These are phyloP conservation scores for Sipunculus nudus DNA, from an alignment of 2,888 invertebrate genomes.

Conservation along the genomic window DNA sequence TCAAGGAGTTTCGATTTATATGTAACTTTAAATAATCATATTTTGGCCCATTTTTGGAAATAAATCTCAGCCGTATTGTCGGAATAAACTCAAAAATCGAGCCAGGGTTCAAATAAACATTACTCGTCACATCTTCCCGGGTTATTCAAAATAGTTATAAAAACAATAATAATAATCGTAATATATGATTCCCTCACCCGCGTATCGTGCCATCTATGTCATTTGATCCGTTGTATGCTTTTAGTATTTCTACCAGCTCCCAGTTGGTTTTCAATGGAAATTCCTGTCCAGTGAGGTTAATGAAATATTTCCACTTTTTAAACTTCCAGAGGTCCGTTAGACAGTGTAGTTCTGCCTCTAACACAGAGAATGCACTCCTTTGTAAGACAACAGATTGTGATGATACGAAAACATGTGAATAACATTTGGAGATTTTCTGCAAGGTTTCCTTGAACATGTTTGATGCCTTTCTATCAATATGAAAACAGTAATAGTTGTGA, in stretches of 20 bases:
- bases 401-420: constrained; percentile 48
- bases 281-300: constrained; percentile 54
- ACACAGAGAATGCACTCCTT: constrained; percentile 46
- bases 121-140: too few relatives aligned
- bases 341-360: constrained; percentile 53
- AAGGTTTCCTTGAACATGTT: constrained; percentile 25
- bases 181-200: too few relatives aligned
- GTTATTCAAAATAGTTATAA: too few relatives aligned
- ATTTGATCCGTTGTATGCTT: constrained; percentile 48
- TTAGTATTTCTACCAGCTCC: constrained; percentile 52
- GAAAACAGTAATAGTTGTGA: constrained; percentile 53
- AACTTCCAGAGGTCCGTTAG: constrained; percentile 39
- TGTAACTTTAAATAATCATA: too few relatives aligned
- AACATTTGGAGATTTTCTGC: constrained; percentile 40
- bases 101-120: too few relatives aligned
- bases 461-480: constrained; percentile 45
- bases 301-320: constrained; percentile 50
- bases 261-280: constrained; percentile 54
- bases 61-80: too few relatives aligned
- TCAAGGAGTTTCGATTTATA: too few relatives aligned
- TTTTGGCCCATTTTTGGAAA: too few relatives aligned
- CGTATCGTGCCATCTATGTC: constrained; percentile 51
- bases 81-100: too few relatives aligned
- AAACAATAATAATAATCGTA: too few relatives aligned
- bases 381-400: constrained; percentile 40